Evolutionary conservation across 2,797 vertebrate genomes (phyloP), one percentile per base, ranked within the genome.

Genomic region (Delichon dasypus): DNA sequence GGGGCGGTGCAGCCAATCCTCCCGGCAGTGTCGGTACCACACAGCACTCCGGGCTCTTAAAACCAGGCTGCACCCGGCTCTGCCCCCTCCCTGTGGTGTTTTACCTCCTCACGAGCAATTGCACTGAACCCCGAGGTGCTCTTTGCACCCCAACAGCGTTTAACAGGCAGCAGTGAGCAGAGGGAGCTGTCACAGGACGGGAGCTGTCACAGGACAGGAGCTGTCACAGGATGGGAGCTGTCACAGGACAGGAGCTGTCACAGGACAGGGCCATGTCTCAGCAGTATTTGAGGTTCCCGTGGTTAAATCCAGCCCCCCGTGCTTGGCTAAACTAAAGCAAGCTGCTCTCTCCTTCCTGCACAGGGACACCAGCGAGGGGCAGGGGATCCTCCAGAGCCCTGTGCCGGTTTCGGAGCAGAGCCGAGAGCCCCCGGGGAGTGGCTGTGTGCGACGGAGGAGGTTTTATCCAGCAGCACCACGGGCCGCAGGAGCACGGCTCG

Each of bases 381-480:
- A 66, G 48, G 34, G 26, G 38, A 77, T 15, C 21, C 62, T 4
- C 80, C 4, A 2, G 32, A 85, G 77, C 54, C 42, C 5, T 0
- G 23, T 8, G 47, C 0, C 30, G 54, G 47, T 71, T 75, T 32
- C 60, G 77, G 34, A 72, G 62, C 72, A 8, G 38, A 17, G 80
- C 80, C 1, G 1, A 71, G 44, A 78, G 38, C 64, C n/a, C 51
- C 51, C 3, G 0, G 45, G 74, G 16, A 55, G 54, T 0, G 5
- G 18, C 30, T 22, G 19, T 0, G 11, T 27, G 36, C 2, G 13
- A 70, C 7, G 5, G 54, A 34, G 48, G 45, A 50, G 0, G 0
- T 29, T 42, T 13, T 38, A 26, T 45, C 12, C 72, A 62, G 73
- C 32, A 2, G 3, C 10, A 6, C 15, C 57, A 4, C 0, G 6